Percentiles rank a stretch among this genome's conserved stretches.
phyloP scores from a whole-genome alignment of 2,797 vertebrate genomes.

The Todus mexicanus region DNA sequence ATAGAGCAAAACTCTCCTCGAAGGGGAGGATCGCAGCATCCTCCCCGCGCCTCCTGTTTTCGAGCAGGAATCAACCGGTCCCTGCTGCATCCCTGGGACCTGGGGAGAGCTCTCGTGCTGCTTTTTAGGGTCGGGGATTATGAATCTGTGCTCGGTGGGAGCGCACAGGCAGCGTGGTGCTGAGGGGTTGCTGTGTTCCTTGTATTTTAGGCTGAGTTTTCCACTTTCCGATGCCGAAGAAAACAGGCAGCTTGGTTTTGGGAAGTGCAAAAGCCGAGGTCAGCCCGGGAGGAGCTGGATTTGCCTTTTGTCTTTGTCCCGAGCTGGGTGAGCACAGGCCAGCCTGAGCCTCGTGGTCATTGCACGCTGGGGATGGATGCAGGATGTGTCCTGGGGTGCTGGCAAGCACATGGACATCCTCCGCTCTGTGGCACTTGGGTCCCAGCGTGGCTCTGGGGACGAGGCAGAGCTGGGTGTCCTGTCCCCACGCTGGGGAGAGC shows the following conservation, averaged over 20 bases:
- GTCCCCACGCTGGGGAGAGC: neutral
- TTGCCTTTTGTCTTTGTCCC: neutral
- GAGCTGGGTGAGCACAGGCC: neutral
- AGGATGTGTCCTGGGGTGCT: neutral
- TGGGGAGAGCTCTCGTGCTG: no score
- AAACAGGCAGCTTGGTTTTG: neutral
- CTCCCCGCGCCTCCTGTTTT: neutral
- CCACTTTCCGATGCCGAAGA: neutral
- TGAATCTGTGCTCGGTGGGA: fast-evolving
- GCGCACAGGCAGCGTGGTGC: fast-evolving
- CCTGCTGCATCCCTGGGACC: fast-evolving
- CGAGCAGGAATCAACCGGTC: no score
- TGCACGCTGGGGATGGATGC: neutral
- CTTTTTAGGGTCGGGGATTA: neutral
- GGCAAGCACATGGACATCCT: neutral
- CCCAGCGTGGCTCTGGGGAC: neutral
- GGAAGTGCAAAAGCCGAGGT: neutral
- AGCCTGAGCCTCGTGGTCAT: neutral
- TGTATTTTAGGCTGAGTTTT: neutral
- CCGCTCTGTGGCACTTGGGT: neutral
- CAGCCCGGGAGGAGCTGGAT: neutral
- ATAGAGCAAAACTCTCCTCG: neutral
- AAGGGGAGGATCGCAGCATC: neutral
- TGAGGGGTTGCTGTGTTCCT: neutral
- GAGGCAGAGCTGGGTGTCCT: neutral